phyloP scores from a whole-genome alignment of 1,140 invertebrate genomes.

The Camponotus vicinus region DNA sequence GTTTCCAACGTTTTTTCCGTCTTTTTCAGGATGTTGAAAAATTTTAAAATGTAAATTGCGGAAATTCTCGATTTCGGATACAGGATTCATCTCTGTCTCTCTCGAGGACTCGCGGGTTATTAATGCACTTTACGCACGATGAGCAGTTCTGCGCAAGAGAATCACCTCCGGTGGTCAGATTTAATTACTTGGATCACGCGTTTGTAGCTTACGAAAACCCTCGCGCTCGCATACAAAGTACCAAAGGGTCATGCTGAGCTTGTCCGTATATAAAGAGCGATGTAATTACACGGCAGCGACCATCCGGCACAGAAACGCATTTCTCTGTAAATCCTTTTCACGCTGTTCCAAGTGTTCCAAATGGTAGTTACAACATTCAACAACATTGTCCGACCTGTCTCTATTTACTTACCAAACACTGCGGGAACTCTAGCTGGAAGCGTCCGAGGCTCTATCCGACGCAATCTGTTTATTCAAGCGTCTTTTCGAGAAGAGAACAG shows the following conservation, averaged over 20 bases:
- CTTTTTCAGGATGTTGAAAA: not conserved
- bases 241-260: not conserved
- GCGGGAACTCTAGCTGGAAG: not conserved
- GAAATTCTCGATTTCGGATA: not conserved
- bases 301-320: constrained; percentile 11
- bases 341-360: not conserved
- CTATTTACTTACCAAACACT: constrained; percentile 53
- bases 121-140: constrained; percentile 35
- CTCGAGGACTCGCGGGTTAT: not conserved
- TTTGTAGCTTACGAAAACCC: constrained; percentile 14
- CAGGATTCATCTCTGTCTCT: not conserved
- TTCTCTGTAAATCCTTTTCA: constrained; percentile 31
- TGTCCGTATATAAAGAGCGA: not conserved
- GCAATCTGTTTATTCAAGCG: constrained; percentile 42
- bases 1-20: not conserved
- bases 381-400: constrained; percentile 32
- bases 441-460: not conserved
- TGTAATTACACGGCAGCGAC: constrained; percentile 19
- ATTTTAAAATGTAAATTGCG: not conserved
- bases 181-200: constrained; percentile 35
- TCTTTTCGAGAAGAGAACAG: not conserved
- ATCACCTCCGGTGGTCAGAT: constrained; percentile 23
- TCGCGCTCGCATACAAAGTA: constrained; percentile 5
- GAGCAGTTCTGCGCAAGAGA: not conserved
- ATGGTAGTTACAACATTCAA: constrained; percentile 8